Evolutionary conservation across 2,113 vertebrate genomes (phyloP), one percentile per base, ranked within the genome.

Genomic region (Anarrhichthys ocellatus): DNA sequence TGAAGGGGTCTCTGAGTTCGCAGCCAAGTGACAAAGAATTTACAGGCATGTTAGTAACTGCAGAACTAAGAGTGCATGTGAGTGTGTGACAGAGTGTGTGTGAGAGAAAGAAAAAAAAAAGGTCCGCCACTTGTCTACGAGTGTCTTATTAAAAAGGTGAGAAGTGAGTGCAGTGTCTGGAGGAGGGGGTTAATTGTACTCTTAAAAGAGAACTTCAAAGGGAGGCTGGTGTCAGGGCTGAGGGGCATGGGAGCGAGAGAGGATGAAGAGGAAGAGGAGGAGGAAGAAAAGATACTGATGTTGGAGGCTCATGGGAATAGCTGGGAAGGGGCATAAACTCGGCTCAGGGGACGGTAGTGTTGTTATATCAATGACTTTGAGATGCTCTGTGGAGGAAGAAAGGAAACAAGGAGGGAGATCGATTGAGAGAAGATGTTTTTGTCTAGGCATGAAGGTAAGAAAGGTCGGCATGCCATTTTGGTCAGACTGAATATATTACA

Each of bases 121-220:
- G 64, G 78, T 65, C 81, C 76, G 88, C 91, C 91, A 89, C 87
- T 94, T 83, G 90, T 94, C 93, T 94, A 90, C 89, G 90, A 93
- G 90, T 62, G 88, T 83, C 93, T 95, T 94, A 95, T 95, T 96
- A 95, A 95, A 93, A 94, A 95, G 95, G 95, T 96, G 95, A 94
- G 94, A 96, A 95, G 95, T 95, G 95, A 96, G 93, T 95, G 89
- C 81, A 81, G 90, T 90, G 94, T 95, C 95, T 95, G 93, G 94
- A 91, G 89, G 86, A 88, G 86, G 85, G 89, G 91, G 88, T 89
- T 94, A 93, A 94, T 94, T 95, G 91, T 81, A 89, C 94, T 95
- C 90, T 95, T 95, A 93, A 95, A 95, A 93, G 85, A 80, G 71
- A 70, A 95, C 95, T 95, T 95, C 95, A 96, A 96, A 96, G 93